Evolutionary conservation across 1,140 invertebrate species (phyloP), one percentile per base, ranked within the genome.

Genomic region (Rhynchophorus ferrugineus): DNA sequence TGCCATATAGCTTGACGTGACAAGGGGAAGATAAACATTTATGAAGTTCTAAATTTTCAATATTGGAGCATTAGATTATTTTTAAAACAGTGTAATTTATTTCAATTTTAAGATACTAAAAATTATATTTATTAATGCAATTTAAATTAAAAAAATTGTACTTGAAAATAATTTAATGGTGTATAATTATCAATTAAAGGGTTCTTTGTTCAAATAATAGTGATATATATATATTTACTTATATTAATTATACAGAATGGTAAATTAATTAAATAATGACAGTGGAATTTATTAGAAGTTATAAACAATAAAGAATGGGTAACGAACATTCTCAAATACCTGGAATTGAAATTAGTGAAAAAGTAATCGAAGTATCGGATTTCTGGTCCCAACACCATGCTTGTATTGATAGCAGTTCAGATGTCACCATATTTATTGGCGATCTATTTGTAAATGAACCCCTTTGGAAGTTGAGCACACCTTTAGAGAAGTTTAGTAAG

Each of bases 351-450:
- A 78, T 87, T 48, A 81, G 87, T 44, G 80, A 86, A 59, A 86
- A 84, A 66, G 75, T 82, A 8, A 71, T 84, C 1, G 83, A 88
- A 69, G 75, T 80, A 2, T 84, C 84, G 19, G 83, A 88, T 61
- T 87, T 83, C 67, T 89, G 84, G 84, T 73, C 78, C 14, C 82
- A 86, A 56, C 81, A 85, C 71, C 78, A 79, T 54, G 84, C 84
- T 0, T 78, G 69, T 36, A 73, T 84, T 11, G 75, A 64, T 62
- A 77, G 66, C 73, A 69, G 62, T 58, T 75, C 79, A 57, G 78
- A 75, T 64, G 70, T 80, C 1, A 86, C 85, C 2, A 74, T 89
- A 20, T 88, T 88, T 65, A 78, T 84, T 58, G 81, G 83, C 36
- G 79, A 85, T 69, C 67, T 74, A 7, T 61, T 79, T 61, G 71